A percentile compares a stretch with the other conserved stretches of the same genome.
These are phyloP conservation scores for Xiphorhynchus elegans DNA, from an alignment of 2,113 vertebrate species.

Conservation along the genomic window DNA sequence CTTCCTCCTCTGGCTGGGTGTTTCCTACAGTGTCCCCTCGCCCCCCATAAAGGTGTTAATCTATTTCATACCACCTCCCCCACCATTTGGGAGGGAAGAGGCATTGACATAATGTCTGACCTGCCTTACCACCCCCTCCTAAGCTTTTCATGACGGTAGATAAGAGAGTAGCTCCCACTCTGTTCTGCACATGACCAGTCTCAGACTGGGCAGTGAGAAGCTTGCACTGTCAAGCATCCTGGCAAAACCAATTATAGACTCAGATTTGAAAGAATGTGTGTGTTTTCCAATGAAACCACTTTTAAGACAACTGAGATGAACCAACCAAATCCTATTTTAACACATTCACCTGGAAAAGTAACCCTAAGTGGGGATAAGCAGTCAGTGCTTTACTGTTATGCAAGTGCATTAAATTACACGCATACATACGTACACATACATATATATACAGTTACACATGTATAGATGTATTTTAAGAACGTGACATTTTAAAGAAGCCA, in stretches of 20 bases:
- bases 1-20: background rate
- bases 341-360: background rate
- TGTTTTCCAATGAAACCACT: background rate
- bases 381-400: background rate
- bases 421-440: background rate
- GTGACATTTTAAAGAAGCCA: slow-evolving; percentile 67
- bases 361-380: background rate
- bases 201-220: background rate
- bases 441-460: slow-evolving; percentile 52
- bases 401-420: slow-evolving; percentile 57
- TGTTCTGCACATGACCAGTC: background rate
- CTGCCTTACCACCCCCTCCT: background rate
- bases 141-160: slow-evolving; percentile 26
- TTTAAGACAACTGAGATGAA: background rate
- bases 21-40: background rate
- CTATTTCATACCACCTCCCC: background rate
- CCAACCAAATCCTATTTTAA: background rate
- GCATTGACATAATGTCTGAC: background rate
- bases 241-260: background rate
- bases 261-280: background rate
- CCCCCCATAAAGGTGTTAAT: background rate
- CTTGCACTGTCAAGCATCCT: background rate
- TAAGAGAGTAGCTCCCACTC: slow-evolving; percentile 29
- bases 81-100: background rate
- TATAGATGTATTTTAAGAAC: slow-evolving; percentile 63